These are phyloP conservation scores for Stichodactyla helianthus DNA, from an alignment of 64 coral and sea anemone genomes.

Conservation along the genomic window DNA sequence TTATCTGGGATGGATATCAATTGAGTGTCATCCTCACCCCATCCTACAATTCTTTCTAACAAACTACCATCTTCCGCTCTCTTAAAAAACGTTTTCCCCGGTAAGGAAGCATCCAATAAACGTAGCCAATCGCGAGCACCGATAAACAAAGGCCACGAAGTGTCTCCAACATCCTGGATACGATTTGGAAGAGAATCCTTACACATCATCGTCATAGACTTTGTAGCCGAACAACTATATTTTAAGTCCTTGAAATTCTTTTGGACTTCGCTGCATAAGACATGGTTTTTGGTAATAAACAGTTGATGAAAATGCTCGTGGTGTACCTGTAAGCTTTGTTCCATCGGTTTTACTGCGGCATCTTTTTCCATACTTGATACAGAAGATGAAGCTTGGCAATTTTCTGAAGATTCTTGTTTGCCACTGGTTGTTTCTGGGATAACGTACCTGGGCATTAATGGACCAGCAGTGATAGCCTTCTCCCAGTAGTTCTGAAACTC, in stretches of 20 bases:
- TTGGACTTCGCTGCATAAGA: slow-evolving; percentile 89
- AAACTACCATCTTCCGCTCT: slow-evolving; percentile 73
- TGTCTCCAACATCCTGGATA: slow-evolving; percentile 64
- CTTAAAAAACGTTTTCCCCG: slow-evolving; percentile 58
- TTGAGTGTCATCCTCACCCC: slow-evolving; percentile 91
- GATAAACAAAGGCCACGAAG: slow-evolving; percentile 92
- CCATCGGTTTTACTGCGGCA: background rate
- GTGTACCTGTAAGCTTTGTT: background rate
- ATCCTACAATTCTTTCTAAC: slow-evolving; percentile 69
- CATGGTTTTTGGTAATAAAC: slow-evolving; percentile 94
- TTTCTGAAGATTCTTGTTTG: background rate
- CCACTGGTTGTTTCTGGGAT: background rate
- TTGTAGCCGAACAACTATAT: slow-evolving; percentile 23
- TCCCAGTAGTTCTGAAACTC: slow-evolving; percentile 95
- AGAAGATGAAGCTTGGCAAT: background rate
- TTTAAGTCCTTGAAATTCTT: slow-evolving; percentile 92
- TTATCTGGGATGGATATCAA: slow-evolving; percentile 43
- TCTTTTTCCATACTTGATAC: background rate
- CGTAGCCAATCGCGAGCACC: slow-evolving; percentile 82
- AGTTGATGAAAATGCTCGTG: slow-evolving; percentile 91
- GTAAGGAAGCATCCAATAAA: slow-evolving; percentile 85
- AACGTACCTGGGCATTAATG: slow-evolving; percentile 59
- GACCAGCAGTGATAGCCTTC: slow-evolving; percentile 49
- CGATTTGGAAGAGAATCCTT: slow-evolving; percentile 37
- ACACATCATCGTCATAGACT: slow-evolving; percentile 23